Evolutionary conservation across 1,140 invertebrate genomes (phyloP).

Genomic region (Pararge aegeria): DNA sequence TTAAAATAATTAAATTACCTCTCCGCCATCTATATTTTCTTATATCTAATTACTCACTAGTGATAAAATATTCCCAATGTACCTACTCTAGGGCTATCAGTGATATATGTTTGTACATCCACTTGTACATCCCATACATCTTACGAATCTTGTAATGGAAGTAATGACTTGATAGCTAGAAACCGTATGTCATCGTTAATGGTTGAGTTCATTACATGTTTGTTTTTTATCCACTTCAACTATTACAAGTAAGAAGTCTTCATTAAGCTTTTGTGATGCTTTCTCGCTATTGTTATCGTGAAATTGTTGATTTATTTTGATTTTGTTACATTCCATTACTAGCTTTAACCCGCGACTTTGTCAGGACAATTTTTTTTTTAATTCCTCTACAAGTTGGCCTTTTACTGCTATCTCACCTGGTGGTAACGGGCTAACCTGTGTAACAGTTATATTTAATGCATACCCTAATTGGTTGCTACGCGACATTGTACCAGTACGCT

Average conservation of each 20-base stretch:
- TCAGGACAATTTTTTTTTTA: no score
- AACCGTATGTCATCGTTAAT: constrained; percentile 43
- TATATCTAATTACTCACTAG: no score
- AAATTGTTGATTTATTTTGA: not conserved
- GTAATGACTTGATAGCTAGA: constrained; percentile 35
- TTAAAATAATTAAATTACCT: no score
- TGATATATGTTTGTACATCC: constrained; percentile 19
- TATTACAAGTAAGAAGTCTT: constrained; percentile 14
- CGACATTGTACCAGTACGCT: no score
- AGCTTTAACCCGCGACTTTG: constrained; percentile 2
- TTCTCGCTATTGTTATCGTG: not conserved
- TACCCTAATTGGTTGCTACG: no score
- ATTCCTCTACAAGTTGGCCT: no score
- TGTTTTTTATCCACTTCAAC: constrained; percentile 29
- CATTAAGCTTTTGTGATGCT: constrained; percentile 23
- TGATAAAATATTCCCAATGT: constrained; percentile 1
- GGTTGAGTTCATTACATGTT: constrained; percentile 43
- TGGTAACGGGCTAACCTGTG: no score
- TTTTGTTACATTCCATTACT: not conserved
- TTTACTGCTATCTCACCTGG: no score
- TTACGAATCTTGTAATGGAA: constrained; percentile 34
- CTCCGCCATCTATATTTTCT: no score
- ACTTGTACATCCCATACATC: constrained; percentile 33
- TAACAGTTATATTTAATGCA: no score
- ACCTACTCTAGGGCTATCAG: not conserved